Evolutionary conservation across 2,888 invertebrate species (phyloP), one percentile per base, ranked within the genome.

Genomic region (Ernsta delagoae): DNA sequence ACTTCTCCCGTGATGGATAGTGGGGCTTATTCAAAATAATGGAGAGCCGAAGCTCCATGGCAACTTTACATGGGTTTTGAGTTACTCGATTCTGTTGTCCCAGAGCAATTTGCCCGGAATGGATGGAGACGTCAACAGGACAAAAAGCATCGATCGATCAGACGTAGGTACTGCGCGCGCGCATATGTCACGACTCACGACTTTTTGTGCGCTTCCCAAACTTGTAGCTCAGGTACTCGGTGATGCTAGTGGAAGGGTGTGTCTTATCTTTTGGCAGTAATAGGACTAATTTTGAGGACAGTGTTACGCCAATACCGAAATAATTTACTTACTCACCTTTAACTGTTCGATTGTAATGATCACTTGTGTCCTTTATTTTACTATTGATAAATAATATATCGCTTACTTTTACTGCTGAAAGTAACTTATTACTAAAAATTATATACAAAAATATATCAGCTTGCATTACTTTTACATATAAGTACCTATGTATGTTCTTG

Each of bases 121-220:
- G 85, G 87, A 93, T 93, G 87, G 88, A 92, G 90, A 89, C 79
- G 93, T 93, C 93, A 90, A 75, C 85, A 82, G 83, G 82, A 92
- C 90, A 92, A 92, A 92, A 92, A 92, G 89, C 88, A 83, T 82
- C 89, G 87, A 93, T 93, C 89, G 86, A 90, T 93, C 92, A 92
- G 81, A 72, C 72, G 78, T 39, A 39, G 39, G 39, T 71, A 78
- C 78, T 79, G 79, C 83, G 85, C 87, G 86, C 84, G 78, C 83
- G 88, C 89, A 86, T 81, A 79, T 83, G 80, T 83, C 81, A 78
- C 79, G 70, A 72, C 59, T 50, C 63, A 59, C 61, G 67, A 48
- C 70, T 73, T 76, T 75, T 79, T 78, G 73, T 77, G 72, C 65
- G 72, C 70, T 70, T 74, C 73, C 73, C 71, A 73, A 77, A 76